These are phyloP conservation scores for Penaeus indicus DNA, from an alignment of 1,140 invertebrate species.

Conservation along the genomic window DNA sequence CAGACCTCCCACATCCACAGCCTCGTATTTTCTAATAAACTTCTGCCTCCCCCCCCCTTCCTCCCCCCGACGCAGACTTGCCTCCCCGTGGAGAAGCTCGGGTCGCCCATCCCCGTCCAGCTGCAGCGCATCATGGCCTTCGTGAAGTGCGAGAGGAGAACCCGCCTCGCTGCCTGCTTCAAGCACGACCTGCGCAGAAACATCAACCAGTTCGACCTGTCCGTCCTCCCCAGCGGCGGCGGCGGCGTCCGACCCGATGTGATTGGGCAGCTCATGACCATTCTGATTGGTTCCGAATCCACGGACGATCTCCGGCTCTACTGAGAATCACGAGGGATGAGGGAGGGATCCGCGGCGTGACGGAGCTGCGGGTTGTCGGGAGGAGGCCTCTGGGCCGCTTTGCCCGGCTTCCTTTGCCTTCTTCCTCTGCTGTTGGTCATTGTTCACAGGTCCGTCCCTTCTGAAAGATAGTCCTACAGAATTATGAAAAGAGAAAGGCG, in stretches of 20 bases:
- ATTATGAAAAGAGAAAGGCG: too few relatives aligned
- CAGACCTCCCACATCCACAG: too few relatives aligned
- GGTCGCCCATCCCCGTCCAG: not conserved
- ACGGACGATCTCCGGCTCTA: slow-evolving; percentile 22
- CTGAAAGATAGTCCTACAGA: too few relatives aligned
- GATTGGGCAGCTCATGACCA: slow-evolving; percentile 1
- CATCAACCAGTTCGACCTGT: slow-evolving; percentile 25
- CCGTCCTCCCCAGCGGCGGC: slow-evolving; percentile 22
- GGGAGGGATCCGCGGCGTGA: not conserved
- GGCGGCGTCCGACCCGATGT: not conserved
- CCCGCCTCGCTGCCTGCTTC: slow-evolving; percentile 40
- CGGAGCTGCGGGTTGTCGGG: too few relatives aligned
- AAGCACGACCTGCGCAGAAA: slow-evolving; percentile 40
- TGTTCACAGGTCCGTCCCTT: too few relatives aligned
- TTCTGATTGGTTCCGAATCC: slow-evolving; percentile 23
- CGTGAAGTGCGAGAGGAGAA: slow-evolving; percentile 47
- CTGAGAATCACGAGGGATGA: not conserved
- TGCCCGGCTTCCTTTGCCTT: too few relatives aligned
- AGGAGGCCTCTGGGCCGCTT: too few relatives aligned
- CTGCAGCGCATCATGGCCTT: slow-evolving; percentile 46
- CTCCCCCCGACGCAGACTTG: slow-evolving; percentile 9
- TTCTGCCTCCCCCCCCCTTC: not conserved
- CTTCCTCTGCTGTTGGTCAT: too few relatives aligned
- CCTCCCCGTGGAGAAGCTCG: slow-evolving; percentile 34
- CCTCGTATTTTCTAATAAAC: not conserved